Evolutionary conservation across 2,888 invertebrate species (phyloP).

Genomic region (Eucera pruinosa): DNA sequence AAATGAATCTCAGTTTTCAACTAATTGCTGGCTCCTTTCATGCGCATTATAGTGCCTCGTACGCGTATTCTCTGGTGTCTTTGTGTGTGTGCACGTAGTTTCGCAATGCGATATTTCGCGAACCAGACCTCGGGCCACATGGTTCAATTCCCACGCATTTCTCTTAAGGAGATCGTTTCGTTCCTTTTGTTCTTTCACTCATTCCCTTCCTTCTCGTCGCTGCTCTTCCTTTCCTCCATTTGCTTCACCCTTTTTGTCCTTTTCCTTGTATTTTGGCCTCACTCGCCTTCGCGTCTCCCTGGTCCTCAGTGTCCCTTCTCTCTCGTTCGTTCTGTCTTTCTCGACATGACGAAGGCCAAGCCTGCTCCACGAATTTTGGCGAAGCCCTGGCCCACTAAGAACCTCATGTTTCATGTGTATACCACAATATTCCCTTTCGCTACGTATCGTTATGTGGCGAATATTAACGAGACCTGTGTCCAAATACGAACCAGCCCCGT

Average conservation of each 20-base stretch:
- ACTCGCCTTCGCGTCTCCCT: constrained; percentile 19
- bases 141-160: constrained; percentile 81
- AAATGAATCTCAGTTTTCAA: too few relatives aligned
- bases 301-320: not conserved
- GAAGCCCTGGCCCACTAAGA: constrained; percentile 76
- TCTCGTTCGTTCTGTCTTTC: not conserved
- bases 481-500: constrained; percentile 56
- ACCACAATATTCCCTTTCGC: constrained; percentile 1
- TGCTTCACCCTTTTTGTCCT: constrained; percentile 30
- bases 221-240: constrained; percentile 13
- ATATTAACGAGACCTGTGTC: constrained; percentile 62
- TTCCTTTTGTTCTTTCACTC: constrained; percentile 44
- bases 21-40: too few relatives aligned
- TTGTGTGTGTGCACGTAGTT: constrained; percentile 51
- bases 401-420: not conserved
- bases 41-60: too few relatives aligned
- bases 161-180: constrained; percentile 63
- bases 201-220: constrained; percentile 29
- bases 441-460: constrained; percentile 51
- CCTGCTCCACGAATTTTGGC: constrained; percentile 68
- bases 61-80: not conserved
- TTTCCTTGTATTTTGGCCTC: constrained; percentile 43
- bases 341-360: constrained; percentile 68
- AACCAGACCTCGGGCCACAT: constrained; percentile 77
- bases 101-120: constrained; percentile 80